Conservation (phyloP, 2,113 vertebrate genomes). For the Burhinus bistriatus region DNA sequence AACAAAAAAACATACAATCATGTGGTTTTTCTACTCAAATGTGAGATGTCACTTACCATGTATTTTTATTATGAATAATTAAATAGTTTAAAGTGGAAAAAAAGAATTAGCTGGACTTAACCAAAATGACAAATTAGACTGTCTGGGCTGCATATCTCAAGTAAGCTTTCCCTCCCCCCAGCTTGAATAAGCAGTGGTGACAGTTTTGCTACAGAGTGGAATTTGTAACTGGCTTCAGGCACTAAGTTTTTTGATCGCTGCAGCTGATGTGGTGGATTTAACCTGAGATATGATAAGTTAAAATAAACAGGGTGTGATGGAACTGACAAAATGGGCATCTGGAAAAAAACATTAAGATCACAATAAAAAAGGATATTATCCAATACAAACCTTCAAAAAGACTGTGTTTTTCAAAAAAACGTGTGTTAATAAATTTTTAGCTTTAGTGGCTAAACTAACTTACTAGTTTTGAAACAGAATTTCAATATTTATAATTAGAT, state of each 20-base stretch:
- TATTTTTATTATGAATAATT: neutral
- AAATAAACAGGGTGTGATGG: constrained; percentile 8
- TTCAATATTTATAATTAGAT: neutral
- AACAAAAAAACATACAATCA: neutral
- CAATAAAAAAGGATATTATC: neutral
- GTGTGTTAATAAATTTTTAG: neutral
- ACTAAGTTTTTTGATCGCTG: neutral
- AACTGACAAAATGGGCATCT: neutral
- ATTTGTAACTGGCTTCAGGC: neutral
- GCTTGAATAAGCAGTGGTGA: neutral
- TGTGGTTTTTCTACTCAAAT: neutral
- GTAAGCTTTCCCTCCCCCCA: neutral
- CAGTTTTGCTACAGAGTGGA: neutral
- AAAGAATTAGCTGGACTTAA: neutral
- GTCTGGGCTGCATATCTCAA: neutral
- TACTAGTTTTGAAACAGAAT: neutral
- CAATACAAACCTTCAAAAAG: neutral
- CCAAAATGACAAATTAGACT: neutral
- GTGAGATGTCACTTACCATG: neutral
- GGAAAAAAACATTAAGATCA: neutral
- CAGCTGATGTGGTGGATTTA: constrained; percentile 1
- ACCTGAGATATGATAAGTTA: neutral
- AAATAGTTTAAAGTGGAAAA: neutral
- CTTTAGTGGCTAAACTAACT: neutral
- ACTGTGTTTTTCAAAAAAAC: neutral